Evolutionary conservation across 30 jellyfish, hydroid and myxozoan species (phyloP), one percentile per base, ranked within the genome.

Genomic region (Hydra vulgaris): DNA sequence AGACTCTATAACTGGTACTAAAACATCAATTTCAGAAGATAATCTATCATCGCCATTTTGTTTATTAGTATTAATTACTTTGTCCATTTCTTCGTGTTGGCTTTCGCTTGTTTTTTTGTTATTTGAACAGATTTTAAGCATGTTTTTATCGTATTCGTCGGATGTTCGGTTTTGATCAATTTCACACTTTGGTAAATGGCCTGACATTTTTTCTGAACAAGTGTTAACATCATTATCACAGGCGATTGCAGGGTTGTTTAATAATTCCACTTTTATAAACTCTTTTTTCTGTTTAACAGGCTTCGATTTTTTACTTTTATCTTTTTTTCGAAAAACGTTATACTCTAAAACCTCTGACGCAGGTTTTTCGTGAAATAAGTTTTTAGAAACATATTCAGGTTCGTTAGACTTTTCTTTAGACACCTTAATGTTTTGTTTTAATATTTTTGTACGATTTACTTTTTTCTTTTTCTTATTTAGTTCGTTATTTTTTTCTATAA

Each of bases 311-410:
- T 40, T 40, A 40, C 12, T 40, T 40, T 75, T 75, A 15, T 26
- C 56, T 75, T 75, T 75, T 71, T 75, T 75, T 53, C 56, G 72
- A 75, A 75, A 75, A 15, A 75, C 83, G 23, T 75, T 75, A 25
- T 25, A 1, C 66, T 75, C 83, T 53, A 75, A 53, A 25, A 75
- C 19, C 26, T 75, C 83, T 25, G 24, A 61, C n/a, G n/a, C 12
- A 20, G 76, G 76, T 24, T 69, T 69, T 21, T 78, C 85, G 4
- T 12, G 66, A 66, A 78, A 78, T 27, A 53, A 12, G 1, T 21
- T 23, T 40, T 78, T 78, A 18, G 85, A 27, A 17, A 25, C 15
- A 53, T 78, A 78, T 40, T 78, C 85, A 15, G 85, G 85, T 53
- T 78, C 85, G 1, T 54, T 78, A 0, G 27, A n/a, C 21, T 24